Evolutionary conservation across 2,888 invertebrate genomes (phyloP).

Genomic region (Mayetiola destructor): DNA sequence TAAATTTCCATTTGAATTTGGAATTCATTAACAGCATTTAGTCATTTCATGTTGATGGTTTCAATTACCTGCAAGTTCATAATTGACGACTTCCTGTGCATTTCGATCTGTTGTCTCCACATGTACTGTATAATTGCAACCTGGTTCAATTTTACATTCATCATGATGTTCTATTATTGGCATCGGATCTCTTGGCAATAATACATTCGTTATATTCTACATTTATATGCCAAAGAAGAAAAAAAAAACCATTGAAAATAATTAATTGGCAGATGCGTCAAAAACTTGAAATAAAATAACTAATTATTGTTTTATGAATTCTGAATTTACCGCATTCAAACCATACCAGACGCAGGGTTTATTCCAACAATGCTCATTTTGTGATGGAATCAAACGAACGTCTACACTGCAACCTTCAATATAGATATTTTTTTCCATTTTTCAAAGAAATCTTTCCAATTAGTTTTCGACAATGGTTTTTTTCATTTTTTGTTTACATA

Average conservation of each 20-base stretch:
- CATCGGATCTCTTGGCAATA: constrained; percentile 24
- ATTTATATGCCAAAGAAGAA: neutral
- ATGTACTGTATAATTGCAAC: constrained; percentile 28
- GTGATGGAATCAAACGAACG: neutral
- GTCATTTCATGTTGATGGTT: constrained; percentile 3
- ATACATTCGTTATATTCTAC: constrained; percentile 16
- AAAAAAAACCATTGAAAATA: neutral
- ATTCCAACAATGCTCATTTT: neutral
- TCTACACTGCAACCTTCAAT: neutral
- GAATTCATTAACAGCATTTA: neutral
- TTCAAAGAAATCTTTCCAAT: neutral
- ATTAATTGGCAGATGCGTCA: too few relatives aligned
- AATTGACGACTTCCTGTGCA: constrained; percentile 21
- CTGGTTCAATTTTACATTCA: constrained; percentile 29
- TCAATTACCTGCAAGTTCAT: constrained; percentile 27
- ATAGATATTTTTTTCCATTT: neutral
- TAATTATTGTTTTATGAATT: too few relatives aligned
- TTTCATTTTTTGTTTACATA: too few relatives aligned
- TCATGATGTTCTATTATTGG: constrained; percentile 23
- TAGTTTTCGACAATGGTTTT: too few relatives aligned
- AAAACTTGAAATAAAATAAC: too few relatives aligned
- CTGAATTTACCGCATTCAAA: neutral
- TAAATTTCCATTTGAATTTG: neutral
- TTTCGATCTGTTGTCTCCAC: constrained; percentile 27
- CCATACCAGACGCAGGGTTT: neutral